phyloP scores from a whole-genome alignment of 2,888 invertebrate genomes.

The Dioctria linearis region DNA sequence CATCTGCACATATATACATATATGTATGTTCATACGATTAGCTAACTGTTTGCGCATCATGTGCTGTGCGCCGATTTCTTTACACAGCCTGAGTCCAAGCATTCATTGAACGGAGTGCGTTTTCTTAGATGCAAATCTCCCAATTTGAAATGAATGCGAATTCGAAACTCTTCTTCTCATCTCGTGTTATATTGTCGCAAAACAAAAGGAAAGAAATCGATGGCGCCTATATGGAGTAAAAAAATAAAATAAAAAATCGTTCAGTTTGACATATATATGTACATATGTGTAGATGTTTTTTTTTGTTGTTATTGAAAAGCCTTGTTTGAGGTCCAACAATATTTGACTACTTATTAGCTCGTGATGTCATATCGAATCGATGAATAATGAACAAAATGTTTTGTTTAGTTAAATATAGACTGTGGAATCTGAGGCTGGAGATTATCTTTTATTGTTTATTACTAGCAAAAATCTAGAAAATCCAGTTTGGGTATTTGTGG shows the following conservation, averaged over 20 bases:
- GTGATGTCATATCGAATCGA: conserved; percentile 35
- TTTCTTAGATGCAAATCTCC: conserved; percentile 13
- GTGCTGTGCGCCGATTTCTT: background rate
- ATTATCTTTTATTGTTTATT: background rate
- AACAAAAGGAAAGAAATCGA: conserved; percentile 27
- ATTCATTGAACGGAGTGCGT: background rate
- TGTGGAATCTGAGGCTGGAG: no score
- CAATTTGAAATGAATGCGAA: conserved; percentile 13
- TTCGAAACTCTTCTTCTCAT: background rate
- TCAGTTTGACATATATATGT: no score
- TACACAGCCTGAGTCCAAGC: background rate
- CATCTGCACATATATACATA: no score
- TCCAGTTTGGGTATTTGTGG: conserved; percentile 39
- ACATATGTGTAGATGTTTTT: no score
- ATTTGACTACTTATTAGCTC: background rate
- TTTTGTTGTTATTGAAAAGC: no score
- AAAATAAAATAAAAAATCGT: no score
- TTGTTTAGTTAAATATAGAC: no score
- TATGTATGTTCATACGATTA: background rate
- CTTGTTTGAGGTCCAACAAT: no score
- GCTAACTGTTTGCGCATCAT: conserved; percentile 15
- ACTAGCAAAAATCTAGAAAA: conserved; percentile 37
- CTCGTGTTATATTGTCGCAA: background rate
- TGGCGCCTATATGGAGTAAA: no score
- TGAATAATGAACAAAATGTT: conserved; percentile 19